These are phyloP conservation scores for Sternarchorhynchus goeldii DNA, from an alignment of 2,797 vertebrate species.

Conservation along the genomic window DNA sequence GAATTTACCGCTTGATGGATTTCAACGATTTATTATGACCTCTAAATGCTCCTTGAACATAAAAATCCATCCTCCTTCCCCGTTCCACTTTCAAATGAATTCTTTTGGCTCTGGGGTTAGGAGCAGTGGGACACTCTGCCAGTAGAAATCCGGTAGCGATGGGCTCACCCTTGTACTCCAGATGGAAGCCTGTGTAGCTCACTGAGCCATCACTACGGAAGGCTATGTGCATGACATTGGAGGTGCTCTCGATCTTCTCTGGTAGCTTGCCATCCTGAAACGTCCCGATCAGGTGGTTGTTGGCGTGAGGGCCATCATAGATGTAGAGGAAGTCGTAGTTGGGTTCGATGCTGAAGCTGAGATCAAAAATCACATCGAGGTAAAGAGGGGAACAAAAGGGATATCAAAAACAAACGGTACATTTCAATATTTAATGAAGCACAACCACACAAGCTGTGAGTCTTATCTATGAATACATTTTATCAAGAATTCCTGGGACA, in stretches of 20 bases:
- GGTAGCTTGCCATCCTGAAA: conserved; percentile 98
- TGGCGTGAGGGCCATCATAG: conserved; percentile 90
- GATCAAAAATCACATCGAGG: conserved; percentile 49
- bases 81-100: neutral
- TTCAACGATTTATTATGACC: neutral
- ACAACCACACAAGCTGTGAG: neutral
- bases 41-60: neutral
- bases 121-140: too few species aligned
- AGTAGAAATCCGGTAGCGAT: neutral
- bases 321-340: conserved; percentile 99
- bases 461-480: neutral
- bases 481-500: neutral
- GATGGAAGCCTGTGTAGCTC: conserved; percentile 95
- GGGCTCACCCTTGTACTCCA: conserved; percentile 94
- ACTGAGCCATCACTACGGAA: conserved; percentile 98
- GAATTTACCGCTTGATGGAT: too few species aligned
- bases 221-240: conserved; percentile 93
- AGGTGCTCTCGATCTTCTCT: conserved; percentile 95
- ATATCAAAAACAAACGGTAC: neutral
- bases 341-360: conserved; percentile 96
- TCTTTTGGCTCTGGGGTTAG: neutral
- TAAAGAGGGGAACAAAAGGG: conserved; percentile 51
- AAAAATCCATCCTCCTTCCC: neutral
- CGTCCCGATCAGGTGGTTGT: conserved; percentile 90
- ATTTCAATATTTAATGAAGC: neutral